These are phyloP conservation scores for Trematomus bernacchii DNA, from an alignment of 2,797 vertebrate species.

Conservation along the genomic window DNA sequence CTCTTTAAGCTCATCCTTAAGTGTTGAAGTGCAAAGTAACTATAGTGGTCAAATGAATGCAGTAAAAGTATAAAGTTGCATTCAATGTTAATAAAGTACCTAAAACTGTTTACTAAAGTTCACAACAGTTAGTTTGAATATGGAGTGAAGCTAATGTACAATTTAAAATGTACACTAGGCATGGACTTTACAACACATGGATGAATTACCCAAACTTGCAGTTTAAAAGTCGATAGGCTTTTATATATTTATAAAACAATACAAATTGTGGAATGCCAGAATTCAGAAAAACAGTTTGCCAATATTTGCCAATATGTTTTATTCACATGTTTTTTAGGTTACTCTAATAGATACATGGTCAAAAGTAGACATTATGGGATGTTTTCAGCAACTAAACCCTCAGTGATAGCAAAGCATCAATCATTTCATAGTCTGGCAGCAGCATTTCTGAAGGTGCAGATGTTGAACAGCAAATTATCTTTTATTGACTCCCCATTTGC, in stretches of 20 bases:
- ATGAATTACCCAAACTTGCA: background rate
- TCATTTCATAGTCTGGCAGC: slow-evolving; percentile 28
- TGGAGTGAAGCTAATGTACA: background rate
- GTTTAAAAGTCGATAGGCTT: background rate
- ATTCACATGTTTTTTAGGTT: background rate
- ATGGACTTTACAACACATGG: background rate
- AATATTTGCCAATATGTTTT: background rate
- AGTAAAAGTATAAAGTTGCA: background rate
- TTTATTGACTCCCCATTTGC: slow-evolving; percentile 41
- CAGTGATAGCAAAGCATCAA: slow-evolving; percentile 1
- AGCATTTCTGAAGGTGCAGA: slow-evolving; percentile 32
- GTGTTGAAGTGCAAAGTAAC: background rate
- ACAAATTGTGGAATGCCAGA: background rate
- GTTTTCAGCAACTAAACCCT: background rate
- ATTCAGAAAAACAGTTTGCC: background rate
- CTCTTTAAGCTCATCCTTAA: background rate
- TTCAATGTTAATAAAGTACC: background rate
- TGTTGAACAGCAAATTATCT: slow-evolving; percentile 47
- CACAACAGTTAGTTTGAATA: too few relatives aligned
- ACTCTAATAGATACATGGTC: background rate
- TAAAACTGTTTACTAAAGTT: too few relatives aligned
- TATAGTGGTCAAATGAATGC: background rate
- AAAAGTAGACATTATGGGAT: slow-evolving; percentile 3
- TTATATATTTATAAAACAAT: background rate
- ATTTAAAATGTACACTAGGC: background rate